Base-by-base conservation (phyloP, 2,888 invertebrate genomes). In the Acrocyrtus sp. region DNA sequence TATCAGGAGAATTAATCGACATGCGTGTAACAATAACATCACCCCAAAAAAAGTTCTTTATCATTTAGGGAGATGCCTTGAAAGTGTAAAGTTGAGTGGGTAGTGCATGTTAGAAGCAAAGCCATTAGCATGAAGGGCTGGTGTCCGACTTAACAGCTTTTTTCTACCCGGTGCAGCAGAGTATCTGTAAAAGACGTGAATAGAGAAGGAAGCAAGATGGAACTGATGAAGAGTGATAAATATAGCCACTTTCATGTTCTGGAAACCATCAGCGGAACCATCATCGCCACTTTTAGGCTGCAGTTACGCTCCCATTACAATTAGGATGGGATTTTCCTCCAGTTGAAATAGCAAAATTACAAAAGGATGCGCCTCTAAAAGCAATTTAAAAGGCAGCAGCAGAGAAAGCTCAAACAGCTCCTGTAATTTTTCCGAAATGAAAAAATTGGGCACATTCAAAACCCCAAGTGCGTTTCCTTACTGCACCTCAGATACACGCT, bases 1-100 rank as follows among this genome's bases (percentile, higher is more conserved):
- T 60, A 60, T 60, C 60, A 48, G 60, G 6, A 12, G 57, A 29
- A 48, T 26, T 10, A 48, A 60, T 60, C 60, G 60, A 60, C 60
- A 60, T 10, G 26, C 27, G 17, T 29, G 45, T 58, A 58, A 58
- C 43, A 58, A 58, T 58, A 58, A 58, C 58, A 45, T 45, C 43
- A 45, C 12, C 34, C 5, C 34, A 5, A 34, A 34, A 34, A 34
- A 34, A 5, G 12, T 34, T 12, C 34, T 8, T 34, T 34, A 34
- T 34, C 34, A 34, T 5, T 34, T 34, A 12, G 34, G 12, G 12
- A 34, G 34, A 34, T 34, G 34, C 12, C 12, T 34, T 5, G 12
- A 12, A 8, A 8, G 12, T 34, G 34, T 34, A 8, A 8, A 12
- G 34, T 34, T 34, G 34, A 34, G 34, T 34, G 6, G 12, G 34